Conservation (phyloP, 2,797 vertebrate genomes). For the Betta splendens region DNA sequence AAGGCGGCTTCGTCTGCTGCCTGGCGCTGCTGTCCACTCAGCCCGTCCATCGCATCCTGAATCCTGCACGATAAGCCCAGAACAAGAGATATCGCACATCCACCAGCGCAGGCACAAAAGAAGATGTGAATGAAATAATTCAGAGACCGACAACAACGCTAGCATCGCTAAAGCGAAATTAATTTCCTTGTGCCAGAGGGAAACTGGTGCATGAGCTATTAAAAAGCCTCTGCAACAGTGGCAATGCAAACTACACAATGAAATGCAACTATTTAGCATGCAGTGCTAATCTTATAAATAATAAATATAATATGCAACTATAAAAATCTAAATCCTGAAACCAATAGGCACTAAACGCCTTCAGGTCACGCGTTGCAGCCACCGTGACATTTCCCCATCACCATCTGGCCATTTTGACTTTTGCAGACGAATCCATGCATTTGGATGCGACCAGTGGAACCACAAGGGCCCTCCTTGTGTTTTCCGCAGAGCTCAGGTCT, state of each 20-base stretch:
- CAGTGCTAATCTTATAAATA: background rate
- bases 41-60: constrained; percentile 53
- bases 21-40: constrained; percentile 40
- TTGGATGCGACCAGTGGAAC: background rate
- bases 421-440: background rate
- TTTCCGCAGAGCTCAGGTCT: too few species aligned
- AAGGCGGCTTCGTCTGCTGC: constrained; percentile 57
- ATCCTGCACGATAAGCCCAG: constrained; percentile 54
- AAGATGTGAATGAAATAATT: constrained; percentile 36
- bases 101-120: constrained; percentile 29
- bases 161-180: constrained; percentile 11
- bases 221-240: background rate
- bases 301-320: too few species aligned
- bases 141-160: constrained; percentile 28
- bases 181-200: constrained; percentile 14
- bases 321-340: too few species aligned
- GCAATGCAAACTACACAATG: constrained; percentile 3
- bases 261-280: background rate
- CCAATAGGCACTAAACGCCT: too few species aligned
- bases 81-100: constrained; percentile 33
- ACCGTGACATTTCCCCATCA: background rate
- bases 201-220: constrained; percentile 19
- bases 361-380: too few species aligned
- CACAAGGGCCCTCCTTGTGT: background rate
- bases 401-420: background rate